These are phyloP conservation scores for Sthenelais limicola DNA, from an alignment of 2,888 invertebrate genomes.

Conservation along the genomic window DNA sequence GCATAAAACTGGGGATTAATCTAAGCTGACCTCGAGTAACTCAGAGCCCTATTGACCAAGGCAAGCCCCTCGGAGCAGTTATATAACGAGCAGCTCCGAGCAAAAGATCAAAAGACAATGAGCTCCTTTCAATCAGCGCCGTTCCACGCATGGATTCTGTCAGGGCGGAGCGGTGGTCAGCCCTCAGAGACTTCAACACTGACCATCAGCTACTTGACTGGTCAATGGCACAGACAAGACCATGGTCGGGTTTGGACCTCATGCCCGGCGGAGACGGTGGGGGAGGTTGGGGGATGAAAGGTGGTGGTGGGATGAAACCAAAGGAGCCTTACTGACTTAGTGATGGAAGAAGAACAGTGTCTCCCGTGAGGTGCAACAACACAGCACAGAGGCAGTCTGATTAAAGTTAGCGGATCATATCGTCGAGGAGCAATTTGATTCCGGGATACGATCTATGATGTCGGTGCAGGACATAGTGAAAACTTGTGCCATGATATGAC, in stretches of 20 bases:
- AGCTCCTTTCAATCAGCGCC: not conserved
- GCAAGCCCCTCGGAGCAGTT: no score
- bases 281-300: no score
- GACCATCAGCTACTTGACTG: no score
- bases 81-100: no score
- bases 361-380: not conserved
- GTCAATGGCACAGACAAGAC: not conserved
- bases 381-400: not conserved
- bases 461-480: not conserved
- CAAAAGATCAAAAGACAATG: no score
- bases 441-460: not conserved
- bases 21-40: not conserved
- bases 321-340: no score
- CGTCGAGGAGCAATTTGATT: not conserved
- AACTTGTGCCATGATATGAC: not conserved
- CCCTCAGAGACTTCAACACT: not conserved
- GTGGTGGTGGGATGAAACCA: no score
- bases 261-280: no score
- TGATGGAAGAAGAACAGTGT: not conserved
- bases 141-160: not conserved
- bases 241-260: no score
- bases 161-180: not conserved
- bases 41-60: no score
- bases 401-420: not conserved
- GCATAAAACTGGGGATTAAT: not conserved